Conservation (phyloP, 2,113 vertebrate genomes). For the Brachyhypopomus occidentalis region DNA sequence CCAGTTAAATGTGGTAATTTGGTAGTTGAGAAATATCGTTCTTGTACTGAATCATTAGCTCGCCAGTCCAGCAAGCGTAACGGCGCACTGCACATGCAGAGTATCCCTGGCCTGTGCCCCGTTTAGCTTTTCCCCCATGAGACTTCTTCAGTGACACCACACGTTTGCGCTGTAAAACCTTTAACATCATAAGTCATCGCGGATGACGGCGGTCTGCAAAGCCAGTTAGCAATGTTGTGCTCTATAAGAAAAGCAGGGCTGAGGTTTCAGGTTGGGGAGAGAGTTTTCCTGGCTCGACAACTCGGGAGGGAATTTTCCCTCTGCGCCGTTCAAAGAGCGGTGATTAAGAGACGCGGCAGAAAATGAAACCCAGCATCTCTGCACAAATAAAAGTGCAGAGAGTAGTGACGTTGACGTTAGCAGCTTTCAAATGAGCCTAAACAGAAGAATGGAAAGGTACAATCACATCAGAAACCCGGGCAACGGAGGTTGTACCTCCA, state of each 20-base stretch:
- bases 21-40: background rate
- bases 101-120: too few species aligned
- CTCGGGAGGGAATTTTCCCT: constrained; percentile 56
- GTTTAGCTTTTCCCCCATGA: background rate
- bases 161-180: background rate
- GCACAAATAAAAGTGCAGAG: background rate
- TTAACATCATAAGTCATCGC: constrained; percentile 10
- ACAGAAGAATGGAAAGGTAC: background rate
- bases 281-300: constrained; percentile 66
- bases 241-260: constrained; percentile 60
- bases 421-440: background rate
- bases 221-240: constrained; percentile 68
- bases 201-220: constrained; percentile 64
- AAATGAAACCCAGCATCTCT: background rate
- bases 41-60: constrained; percentile 2
- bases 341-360: constrained; percentile 45
- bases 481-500: background rate
- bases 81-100: background rate
- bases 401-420: background rate
- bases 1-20: background rate
- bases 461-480: background rate
- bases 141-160: background rate
- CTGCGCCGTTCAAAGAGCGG: constrained; percentile 55
- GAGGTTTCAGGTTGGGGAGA: constrained; percentile 50
- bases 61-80: background rate